Evolutionary conservation across 2,888 invertebrate genomes (phyloP), one percentile per base, ranked within the genome.

Genomic region (Oligia fasciuncula): DNA sequence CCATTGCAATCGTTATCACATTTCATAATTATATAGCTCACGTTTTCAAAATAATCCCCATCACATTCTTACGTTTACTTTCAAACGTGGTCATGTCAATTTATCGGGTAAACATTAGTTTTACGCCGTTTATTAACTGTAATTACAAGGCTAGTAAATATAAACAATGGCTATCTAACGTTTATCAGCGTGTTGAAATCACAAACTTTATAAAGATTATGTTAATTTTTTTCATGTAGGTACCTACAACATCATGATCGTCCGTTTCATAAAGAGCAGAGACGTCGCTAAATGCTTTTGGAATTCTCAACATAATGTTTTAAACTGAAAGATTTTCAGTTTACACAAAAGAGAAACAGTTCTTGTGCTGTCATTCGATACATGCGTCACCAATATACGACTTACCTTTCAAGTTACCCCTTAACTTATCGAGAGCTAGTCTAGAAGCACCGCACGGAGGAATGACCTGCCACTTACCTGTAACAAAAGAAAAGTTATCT

Each of bases 1-100:
- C 91, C 91, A 92, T 89, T 94, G 93, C 94, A 95, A 91, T 93
- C 91, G 91, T 92, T 93, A 93, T 92, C 91, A 87, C 87, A 74
- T 75, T 85, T 85, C 85, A 82, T 81, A 29, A 29, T 29, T 29
- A 80, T 23, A 77, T 77, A 40, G 69, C 72, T 68, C 79, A 83
- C 77, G 73, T 83, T 87, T 88, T 83, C 79, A 87, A 84, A 91
- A 88, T 90, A 90, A 91, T 90, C 86, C 85, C 73, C 85, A 86
- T 85, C 87, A 88, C 88, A 82, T 81, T 81, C 84, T 76, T 71
- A 79, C 80, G 77, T 85, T 86, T 84, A 82, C 81, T 87, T 83
- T 86, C 68, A 81, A 86, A 89, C 85, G 57, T 86, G 76, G 76
- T 79, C 78, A 73, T 83, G 85, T 83, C 82, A 84, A 87, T 87